A percentile compares a stretch with the other conserved stretches of the same genome.
These are phyloP conservation scores for Cephus nigrinus DNA, from an alignment of 2,888 invertebrate species.

Conservation along the genomic window DNA sequence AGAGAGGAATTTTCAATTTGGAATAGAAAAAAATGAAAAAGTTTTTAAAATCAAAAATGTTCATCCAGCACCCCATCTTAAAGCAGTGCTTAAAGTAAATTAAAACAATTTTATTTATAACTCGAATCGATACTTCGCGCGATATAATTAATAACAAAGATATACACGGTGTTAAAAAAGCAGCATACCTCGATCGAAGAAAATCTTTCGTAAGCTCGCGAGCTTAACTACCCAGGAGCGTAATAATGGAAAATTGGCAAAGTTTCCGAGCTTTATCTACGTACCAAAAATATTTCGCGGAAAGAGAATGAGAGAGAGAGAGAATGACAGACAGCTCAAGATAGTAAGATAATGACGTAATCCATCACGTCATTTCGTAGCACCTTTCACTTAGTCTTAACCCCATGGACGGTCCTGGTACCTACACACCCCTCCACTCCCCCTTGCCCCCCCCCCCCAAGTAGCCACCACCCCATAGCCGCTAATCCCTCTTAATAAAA, in stretches of 20 bases:
- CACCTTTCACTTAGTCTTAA: background rate
- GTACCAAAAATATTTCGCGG: slow-evolving; percentile 34
- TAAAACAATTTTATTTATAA: background rate
- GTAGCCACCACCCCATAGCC: background rate
- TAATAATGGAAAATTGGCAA: slow-evolving; percentile 30
- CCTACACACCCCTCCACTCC: no score
- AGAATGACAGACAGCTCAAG: background rate
- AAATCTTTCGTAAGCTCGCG: background rate
- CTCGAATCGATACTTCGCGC: background rate
- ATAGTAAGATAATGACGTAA: background rate
- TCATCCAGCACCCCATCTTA: background rate
- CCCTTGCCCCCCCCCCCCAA: no score
- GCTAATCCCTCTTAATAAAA: background rate
- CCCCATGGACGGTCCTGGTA: background rate
- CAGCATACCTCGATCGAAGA: background rate
- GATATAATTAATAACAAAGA: no score
- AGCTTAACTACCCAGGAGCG: background rate
- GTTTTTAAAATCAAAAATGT: no score
- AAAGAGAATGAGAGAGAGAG: slow-evolving; percentile 12
- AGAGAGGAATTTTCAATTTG: no score
- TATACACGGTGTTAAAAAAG: background rate
- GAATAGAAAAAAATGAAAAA: no score
- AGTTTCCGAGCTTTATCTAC: slow-evolving; percentile 34
- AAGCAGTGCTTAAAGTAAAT: no score
- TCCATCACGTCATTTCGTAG: slow-evolving; percentile 21